A percentile compares a stretch with the other conserved stretches of the same genome.
Evolutionary conservation across 2,888 invertebrate species (phyloP).

Genomic region (Caenorhabditis angaria): DNA sequence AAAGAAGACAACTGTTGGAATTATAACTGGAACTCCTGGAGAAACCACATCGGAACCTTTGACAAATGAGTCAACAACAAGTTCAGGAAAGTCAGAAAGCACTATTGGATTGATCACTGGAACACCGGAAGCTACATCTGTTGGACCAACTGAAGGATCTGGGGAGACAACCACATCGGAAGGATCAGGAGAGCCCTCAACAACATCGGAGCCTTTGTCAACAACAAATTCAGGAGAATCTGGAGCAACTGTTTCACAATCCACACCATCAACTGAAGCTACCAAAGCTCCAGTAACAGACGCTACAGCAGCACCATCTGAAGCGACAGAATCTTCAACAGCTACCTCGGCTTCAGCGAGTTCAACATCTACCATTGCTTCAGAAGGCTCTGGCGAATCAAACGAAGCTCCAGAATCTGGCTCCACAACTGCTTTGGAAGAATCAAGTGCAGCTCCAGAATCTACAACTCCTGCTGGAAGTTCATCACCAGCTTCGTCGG

Average conservation of each 20-base stretch:
- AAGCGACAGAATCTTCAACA: not conserved
- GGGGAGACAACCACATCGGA: constrained; percentile 19
- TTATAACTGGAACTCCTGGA: not conserved
- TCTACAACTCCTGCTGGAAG: no score
- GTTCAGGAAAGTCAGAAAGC: constrained; percentile 5
- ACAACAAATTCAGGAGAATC: no score
- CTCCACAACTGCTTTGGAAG: no score
- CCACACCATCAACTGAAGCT: not conserved
- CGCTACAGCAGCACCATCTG: not conserved
- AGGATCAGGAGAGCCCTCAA: constrained; percentile 6
- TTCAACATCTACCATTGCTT: not conserved
- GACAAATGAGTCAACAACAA: not conserved
- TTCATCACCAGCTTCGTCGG: no score
- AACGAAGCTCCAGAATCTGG: not conserved
- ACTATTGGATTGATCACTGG: not conserved
- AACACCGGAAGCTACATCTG: constrained; percentile 10
- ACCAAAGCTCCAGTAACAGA: not conserved
- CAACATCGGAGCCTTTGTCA: not conserved
- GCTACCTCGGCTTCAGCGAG: not conserved
- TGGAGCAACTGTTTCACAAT: not conserved
- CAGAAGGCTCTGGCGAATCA: not conserved
- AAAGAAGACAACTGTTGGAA: constrained; percentile 11
- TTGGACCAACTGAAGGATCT: constrained; percentile 20
- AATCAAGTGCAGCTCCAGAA: no score
- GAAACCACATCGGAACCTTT: not conserved